Conservation (phyloP, 64 coral and sea anemone genomes). For the Platygyra sinensis region DNA sequence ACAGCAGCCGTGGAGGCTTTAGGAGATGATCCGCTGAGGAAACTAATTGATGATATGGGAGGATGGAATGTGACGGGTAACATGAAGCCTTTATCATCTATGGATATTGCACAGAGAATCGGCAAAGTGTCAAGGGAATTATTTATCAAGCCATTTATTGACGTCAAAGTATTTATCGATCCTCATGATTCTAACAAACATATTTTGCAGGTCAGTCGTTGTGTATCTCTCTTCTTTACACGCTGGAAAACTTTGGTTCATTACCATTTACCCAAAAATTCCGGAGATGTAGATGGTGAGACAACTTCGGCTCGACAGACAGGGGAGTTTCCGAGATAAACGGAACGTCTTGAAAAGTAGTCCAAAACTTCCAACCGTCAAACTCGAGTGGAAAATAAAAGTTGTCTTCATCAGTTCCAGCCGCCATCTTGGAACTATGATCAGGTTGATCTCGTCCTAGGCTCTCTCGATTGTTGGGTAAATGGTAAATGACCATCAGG, state of each 20-base stretch:
- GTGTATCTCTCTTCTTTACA: background rate
- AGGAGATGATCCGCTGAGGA: slow-evolving; percentile 53
- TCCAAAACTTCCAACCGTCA: too few species aligned
- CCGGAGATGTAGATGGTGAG: too few species aligned
- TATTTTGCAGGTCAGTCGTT: slow-evolving; percentile 50
- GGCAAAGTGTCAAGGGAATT: slow-evolving; percentile 73
- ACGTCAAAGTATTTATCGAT: slow-evolving; percentile 49
- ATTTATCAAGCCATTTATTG: slow-evolving; percentile 52
- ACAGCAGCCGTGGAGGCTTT: slow-evolving; percentile 22
- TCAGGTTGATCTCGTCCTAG: too few species aligned
- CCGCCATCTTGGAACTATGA: too few species aligned
- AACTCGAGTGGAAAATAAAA: too few species aligned
- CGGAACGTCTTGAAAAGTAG: too few species aligned
- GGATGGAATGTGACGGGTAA: slow-evolving; percentile 78
- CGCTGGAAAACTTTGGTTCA: background rate
- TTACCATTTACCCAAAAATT: too few species aligned
- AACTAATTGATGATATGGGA: slow-evolving; percentile 67
- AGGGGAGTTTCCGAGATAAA: too few species aligned
- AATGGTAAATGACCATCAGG: too few species aligned
- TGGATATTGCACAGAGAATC: slow-evolving; percentile 7
- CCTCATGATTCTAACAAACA: slow-evolving; percentile 54
- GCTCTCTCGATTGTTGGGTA: too few species aligned
- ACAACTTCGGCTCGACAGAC: too few species aligned
- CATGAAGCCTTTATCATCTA: background rate
- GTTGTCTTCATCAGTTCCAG: too few species aligned